Conservation (phyloP, 2,113 vertebrate species). For the Eubucco bourcierii region DNA sequence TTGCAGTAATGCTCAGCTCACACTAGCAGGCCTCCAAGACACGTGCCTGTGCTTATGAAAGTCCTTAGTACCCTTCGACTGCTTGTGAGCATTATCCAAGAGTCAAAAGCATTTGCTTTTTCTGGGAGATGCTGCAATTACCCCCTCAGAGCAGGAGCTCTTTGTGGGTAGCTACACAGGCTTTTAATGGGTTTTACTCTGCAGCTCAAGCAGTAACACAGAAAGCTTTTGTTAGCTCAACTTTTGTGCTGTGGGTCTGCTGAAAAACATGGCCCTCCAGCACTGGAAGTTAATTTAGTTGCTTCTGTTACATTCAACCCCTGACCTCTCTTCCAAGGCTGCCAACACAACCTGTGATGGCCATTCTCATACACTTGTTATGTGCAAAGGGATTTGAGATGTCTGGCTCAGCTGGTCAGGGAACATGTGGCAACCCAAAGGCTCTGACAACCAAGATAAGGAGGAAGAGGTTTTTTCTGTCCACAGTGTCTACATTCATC, state of each 20-base stretch:
- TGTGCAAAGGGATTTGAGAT: not conserved
- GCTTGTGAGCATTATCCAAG: not conserved
- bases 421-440: not conserved
- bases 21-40: not conserved
- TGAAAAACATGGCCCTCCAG: slow-evolving; percentile 2
- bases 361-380: not conserved
- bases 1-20: not conserved
- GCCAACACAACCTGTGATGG: slow-evolving; percentile 31
- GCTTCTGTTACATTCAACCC: not conserved
- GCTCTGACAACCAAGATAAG: not conserved
- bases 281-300: slow-evolving; percentile 20
- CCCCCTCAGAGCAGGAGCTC: not conserved
- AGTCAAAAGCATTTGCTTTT: not conserved
- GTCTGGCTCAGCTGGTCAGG: not conserved
- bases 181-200: not conserved
- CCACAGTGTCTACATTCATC: not conserved
- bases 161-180: not conserved
- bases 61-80: not conserved
- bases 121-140: not conserved
- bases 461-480: not conserved
- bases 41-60: not conserved
- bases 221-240: slow-evolving; percentile 2
- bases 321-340: not conserved
- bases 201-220: not conserved
- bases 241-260: not conserved